Conservation (phyloP, 2,113 vertebrate species). For the Chlorocebus sabaeus region DNA sequence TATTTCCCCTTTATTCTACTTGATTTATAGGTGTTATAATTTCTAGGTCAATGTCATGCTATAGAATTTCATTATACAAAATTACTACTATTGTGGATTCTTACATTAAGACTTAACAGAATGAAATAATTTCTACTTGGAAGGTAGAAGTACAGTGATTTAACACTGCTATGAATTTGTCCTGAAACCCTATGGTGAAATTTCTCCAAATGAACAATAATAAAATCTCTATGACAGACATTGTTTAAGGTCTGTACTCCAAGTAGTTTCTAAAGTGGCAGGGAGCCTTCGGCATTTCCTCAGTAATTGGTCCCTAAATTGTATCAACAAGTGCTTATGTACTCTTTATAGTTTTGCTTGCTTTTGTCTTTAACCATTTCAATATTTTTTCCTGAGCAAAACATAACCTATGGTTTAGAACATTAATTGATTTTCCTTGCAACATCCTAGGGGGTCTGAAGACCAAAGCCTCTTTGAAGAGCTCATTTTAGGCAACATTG, state of each 20-base stretch:
- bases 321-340: not conserved
- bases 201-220: constrained; percentile 39
- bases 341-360: constrained; percentile 15
- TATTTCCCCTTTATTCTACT: not conserved
- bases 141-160: not conserved
- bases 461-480: not conserved
- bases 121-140: not conserved
- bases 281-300: constrained; percentile 2
- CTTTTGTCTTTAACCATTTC: constrained; percentile 39
- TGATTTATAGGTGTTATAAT: not conserved
- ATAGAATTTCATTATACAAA: constrained; percentile 4
- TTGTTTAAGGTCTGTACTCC: not conserved
- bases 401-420: constrained; percentile 31
- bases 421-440: constrained; percentile 54
- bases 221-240: constrained; percentile 9
- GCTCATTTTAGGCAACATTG: constrained; percentile 28
- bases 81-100: not conserved
- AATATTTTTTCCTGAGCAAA: constrained; percentile 12
- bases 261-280: not conserved
- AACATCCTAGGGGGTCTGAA: not conserved
- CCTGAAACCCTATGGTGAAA: not conserved
- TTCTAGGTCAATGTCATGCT: not conserved
- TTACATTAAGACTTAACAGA: constrained; percentile 20
- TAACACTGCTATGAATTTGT: constrained; percentile 23
- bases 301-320: constrained; percentile 31